These are phyloP conservation scores for Pristiophorus japonicus DNA, from an alignment of 2,113 vertebrate species.

Conservation along the genomic window DNA sequence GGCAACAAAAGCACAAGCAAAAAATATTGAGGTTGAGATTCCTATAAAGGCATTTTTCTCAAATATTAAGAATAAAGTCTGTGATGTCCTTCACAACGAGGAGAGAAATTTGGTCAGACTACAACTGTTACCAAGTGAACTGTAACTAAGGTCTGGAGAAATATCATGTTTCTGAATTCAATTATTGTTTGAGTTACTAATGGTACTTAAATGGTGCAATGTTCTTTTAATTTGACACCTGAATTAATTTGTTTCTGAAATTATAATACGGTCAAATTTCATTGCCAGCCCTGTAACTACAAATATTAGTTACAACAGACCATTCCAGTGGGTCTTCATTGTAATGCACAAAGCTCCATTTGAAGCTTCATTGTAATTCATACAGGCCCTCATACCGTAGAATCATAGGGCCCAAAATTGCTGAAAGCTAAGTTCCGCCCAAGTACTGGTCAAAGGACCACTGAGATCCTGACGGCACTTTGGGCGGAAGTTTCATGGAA, in stretches of 20 bases:
- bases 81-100: not conserved
- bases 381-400: not conserved
- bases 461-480: too few species aligned
- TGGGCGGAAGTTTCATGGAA: too few species aligned
- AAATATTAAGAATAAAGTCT: not conserved
- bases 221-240: not conserved
- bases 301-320: not conserved
- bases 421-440: too few species aligned
- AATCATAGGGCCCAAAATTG: too few species aligned
- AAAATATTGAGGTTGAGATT: too few species aligned
- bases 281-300: not conserved
- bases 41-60: not conserved
- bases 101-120: not conserved
- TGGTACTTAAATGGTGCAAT: not conserved
- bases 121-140: not conserved
- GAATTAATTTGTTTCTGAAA: not conserved
- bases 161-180: not conserved
- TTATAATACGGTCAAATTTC: not conserved
- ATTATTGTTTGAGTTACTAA: not conserved
- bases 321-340: not conserved
- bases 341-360: not conserved
- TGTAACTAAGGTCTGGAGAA: not conserved
- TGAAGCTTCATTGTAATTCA: not conserved
- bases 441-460: too few species aligned
- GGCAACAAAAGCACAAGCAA: too few species aligned